phyloP scores from a whole-genome alignment of 2,888 invertebrate species.

The Vanessa cardui region DNA sequence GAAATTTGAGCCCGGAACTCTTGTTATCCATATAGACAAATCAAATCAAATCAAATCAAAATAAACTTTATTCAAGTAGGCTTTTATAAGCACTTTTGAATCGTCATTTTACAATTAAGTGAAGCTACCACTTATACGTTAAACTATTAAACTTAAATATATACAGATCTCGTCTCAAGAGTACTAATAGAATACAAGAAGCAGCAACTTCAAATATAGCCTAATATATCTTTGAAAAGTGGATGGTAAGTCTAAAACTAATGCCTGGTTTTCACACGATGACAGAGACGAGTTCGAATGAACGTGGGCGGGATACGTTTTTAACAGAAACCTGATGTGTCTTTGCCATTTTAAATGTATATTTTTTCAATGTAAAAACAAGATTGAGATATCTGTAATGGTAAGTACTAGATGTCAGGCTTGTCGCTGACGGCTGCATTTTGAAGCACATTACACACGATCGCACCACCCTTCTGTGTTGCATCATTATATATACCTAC shows the following conservation, averaged over 20 bases:
- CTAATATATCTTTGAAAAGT: background rate
- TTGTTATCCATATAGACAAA: too few species aligned
- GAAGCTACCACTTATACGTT: too few species aligned
- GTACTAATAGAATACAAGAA: background rate
- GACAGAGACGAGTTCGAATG: constrained; percentile 20
- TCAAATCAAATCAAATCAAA: too few species aligned
- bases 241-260: constrained; percentile 15
- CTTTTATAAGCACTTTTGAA: too few species aligned
- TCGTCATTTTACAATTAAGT: too few species aligned
- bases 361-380: constrained; percentile 1
- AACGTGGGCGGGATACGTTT: constrained; percentile 23
- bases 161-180: background rate
- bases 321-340: constrained; percentile 18
- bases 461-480: background rate
- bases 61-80: too few species aligned
- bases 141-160: too few species aligned
- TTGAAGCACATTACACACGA: background rate
- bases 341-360: constrained; percentile 20
- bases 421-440: background rate
- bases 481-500: background rate
- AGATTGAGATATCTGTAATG: constrained; percentile 8
- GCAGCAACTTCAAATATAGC: background rate
- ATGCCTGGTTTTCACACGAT: constrained; percentile 22
- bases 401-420: background rate
- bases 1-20: too few species aligned